These are phyloP conservation scores for Chrosomus eos DNA, from an alignment of 2,797 vertebrate genomes.

Conservation along the genomic window DNA sequence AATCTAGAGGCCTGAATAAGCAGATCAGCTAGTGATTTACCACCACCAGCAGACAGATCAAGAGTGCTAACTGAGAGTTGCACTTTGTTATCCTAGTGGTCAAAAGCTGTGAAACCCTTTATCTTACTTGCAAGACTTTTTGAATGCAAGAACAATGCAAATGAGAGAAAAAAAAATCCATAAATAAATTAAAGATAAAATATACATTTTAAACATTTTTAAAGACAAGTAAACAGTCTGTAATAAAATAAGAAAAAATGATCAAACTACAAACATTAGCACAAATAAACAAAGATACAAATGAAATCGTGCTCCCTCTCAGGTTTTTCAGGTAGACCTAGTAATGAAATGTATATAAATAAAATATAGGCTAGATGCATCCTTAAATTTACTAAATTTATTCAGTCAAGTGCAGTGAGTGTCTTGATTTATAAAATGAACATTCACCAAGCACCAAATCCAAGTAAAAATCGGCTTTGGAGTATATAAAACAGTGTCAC, in stretches of 20 bases:
- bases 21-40: conserved; percentile 26
- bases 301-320: not conserved
- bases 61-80: conserved; percentile 7
- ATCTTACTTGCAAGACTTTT: not conserved
- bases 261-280: no score
- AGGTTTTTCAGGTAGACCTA: not conserved
- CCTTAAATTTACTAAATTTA: not conserved
- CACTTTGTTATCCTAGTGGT: conserved; percentile 20
- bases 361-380: not conserved
- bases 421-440: no score
- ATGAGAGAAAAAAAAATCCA: no score
- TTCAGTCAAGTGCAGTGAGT: not conserved
- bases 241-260: no score
- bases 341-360: not conserved
- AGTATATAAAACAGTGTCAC: no score
- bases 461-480: no score
- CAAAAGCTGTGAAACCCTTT: not conserved
- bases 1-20: not conserved
- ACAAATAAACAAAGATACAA: not conserved
- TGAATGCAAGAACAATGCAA: no score
- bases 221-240: no score
- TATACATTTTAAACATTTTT: no score
- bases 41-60: not conserved
- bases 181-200: no score
- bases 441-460: no score